phyloP scores from a whole-genome alignment of 2,888 invertebrate genomes.

The Eupithecia abbreviata region DNA sequence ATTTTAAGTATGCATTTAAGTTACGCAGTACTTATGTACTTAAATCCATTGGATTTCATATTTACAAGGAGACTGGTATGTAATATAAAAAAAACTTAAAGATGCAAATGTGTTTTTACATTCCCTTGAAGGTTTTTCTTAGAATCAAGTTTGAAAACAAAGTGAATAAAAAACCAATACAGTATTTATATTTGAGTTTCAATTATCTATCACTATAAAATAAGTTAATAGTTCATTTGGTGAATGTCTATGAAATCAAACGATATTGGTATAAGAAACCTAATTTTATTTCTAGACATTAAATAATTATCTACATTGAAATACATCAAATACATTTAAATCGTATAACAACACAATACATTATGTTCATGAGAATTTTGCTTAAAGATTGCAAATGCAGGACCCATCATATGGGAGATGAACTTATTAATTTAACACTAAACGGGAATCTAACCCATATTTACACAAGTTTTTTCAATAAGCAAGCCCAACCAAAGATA shows the following conservation, averaged over 20 bases:
- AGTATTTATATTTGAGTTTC: constrained; percentile 77
- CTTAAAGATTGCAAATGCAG: not conserved
- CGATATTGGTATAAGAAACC: constrained; percentile 6
- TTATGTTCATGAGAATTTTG: constrained; percentile 11
- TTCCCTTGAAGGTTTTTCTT: constrained; percentile 71
- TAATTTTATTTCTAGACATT: constrained; percentile 21
- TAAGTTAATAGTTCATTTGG: not conserved
- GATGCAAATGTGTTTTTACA: constrained; percentile 65
- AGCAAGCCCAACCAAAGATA: not conserved
- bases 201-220: constrained; percentile 8
- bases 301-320: constrained; percentile 14
- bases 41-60: constrained; percentile 77
- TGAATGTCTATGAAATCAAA: not conserved
- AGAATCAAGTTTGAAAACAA: constrained; percentile 61
- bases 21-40: constrained; percentile 71
- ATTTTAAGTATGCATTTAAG: constrained; percentile 80
- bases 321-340: not conserved
- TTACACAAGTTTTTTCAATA: not conserved
- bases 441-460: not conserved
- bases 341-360: not conserved
- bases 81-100: constrained; percentile 64
- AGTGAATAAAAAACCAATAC: constrained; percentile 79
- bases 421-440: not conserved
- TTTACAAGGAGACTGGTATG: constrained; percentile 81
- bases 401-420: constrained; percentile 19